A percentile compares a stretch with the other conserved stretches of the same genome.
These are phyloP conservation scores for Danio choprae DNA, from an alignment of 2,797 vertebrate genomes.

Conservation along the genomic window DNA sequence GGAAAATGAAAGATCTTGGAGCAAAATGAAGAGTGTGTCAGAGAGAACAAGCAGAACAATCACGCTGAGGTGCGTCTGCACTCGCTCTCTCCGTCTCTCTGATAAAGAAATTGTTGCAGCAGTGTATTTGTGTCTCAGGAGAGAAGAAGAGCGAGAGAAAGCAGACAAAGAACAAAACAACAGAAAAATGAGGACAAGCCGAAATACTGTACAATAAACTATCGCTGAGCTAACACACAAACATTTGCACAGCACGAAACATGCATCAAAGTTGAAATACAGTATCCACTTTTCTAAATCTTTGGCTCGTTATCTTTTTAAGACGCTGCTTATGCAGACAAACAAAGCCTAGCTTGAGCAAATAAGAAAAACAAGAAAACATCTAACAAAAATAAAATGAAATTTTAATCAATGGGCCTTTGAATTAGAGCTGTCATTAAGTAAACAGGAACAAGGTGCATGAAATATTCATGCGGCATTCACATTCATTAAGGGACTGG, in stretches of 20 bases:
- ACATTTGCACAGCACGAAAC: not conserved
- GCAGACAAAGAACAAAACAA: constrained; percentile 70
- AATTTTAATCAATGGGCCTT: constrained; percentile 76
- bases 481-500: constrained; percentile 68
- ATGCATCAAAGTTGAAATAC: constrained; percentile 1
- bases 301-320: not conserved
- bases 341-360: constrained; percentile 54
- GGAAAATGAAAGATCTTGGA: constrained; percentile 27
- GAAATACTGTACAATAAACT: constrained; percentile 28
- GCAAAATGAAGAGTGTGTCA: constrained; percentile 57
- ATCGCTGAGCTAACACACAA: constrained; percentile 30
- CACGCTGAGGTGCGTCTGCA: constrained; percentile 16
- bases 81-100: constrained; percentile 40
- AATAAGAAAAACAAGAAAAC: constrained; percentile 70
- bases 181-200: constrained; percentile 73
- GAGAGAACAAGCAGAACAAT: constrained; percentile 64
- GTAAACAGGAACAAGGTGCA: constrained; percentile 75
- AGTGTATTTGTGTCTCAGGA: constrained; percentile 72
- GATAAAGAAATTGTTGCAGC: constrained; percentile 66
- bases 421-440: constrained; percentile 75
- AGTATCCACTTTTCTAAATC: not conserved
- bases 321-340: constrained; percentile 59
- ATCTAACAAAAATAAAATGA: constrained; percentile 73
- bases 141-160: constrained; percentile 55
- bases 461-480: constrained; percentile 77